These are phyloP conservation scores for Calliopsis andreniformis DNA, from an alignment of 1,140 invertebrate species.

Conservation along the genomic window DNA sequence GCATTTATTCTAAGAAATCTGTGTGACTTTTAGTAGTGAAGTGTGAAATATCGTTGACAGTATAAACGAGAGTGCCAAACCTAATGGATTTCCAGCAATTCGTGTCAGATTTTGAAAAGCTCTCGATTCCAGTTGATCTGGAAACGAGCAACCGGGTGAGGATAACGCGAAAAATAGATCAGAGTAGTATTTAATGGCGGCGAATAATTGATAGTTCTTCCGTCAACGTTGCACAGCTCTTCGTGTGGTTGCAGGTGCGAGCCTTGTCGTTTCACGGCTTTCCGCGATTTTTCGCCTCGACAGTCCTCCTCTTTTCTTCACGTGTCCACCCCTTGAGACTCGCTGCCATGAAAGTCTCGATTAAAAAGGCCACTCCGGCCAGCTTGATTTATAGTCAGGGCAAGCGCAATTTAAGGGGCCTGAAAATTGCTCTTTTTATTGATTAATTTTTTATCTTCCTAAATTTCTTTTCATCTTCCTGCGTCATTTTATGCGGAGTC, in stretches of 20 bases:
- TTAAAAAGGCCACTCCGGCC: conserved; percentile 31
- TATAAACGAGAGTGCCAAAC: too few relatives aligned
- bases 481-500: too few relatives aligned
- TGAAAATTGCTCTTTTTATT: background rate
- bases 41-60: too few relatives aligned
- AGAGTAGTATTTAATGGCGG: conserved; percentile 60
- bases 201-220: conserved; percentile 72
- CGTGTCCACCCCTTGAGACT: background rate
- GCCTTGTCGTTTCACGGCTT: conserved; percentile 35
- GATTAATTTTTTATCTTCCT: too few relatives aligned
- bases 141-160: conserved; percentile 66
- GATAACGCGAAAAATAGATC: conserved; percentile 71
- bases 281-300: conserved; percentile 57
- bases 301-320: conserved; percentile 31
- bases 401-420: conserved; percentile 7
- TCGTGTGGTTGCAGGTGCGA: conserved; percentile 15
- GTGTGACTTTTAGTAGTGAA: too few relatives aligned
- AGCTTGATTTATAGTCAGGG: conserved; percentile 28
- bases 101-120: background rate
- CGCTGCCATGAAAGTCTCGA: conserved; percentile 30
- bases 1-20: conserved; percentile 13
- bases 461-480: too few relatives aligned
- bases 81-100: background rate
- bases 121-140: conserved; percentile 20
- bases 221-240: conserved; percentile 51